A percentile compares a stretch with the other conserved stretches of the same genome.
Evolutionary conservation across 2,797 vertebrate species (phyloP).

Genomic region (Novumbra hubbsi): DNA sequence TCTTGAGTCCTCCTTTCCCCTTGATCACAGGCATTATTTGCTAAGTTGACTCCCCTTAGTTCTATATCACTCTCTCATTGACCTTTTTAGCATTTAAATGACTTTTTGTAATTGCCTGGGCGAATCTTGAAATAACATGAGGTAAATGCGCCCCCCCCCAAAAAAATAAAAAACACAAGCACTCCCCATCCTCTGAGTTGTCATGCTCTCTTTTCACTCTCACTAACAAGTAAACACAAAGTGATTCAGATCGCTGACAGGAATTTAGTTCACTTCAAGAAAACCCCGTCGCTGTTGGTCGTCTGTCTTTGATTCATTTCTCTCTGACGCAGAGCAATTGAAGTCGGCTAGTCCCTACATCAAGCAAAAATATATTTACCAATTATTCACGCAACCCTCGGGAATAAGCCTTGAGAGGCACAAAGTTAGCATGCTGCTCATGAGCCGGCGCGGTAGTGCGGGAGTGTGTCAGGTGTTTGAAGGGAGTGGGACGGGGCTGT

Average conservation of each 20-base stretch:
- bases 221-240: conserved; percentile 45
- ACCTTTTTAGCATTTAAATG: conserved; percentile 59
- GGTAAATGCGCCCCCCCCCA: conserved; percentile 24
- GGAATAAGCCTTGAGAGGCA: conserved; percentile 23
- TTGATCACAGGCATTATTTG: conserved; percentile 48
- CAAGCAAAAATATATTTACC: conserved; percentile 47
- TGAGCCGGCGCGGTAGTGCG: conserved; percentile 1
- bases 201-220: conserved; percentile 41
- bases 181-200: conserved; percentile 23
- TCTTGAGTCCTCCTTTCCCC: conserved; percentile 22
- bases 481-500: too few relatives aligned
- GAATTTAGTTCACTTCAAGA: conserved; percentile 10
- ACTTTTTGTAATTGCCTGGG: conserved; percentile 53
- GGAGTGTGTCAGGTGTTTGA: conserved; percentile 10
- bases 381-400: conserved; percentile 37
- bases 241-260: conserved; percentile 24
- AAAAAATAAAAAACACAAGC: too few relatives aligned
- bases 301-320: conserved; percentile 29
- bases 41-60: conserved; percentile 43
- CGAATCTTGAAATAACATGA: conserved; percentile 45
- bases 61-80: conserved; percentile 43
- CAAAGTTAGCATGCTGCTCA: conserved; percentile 26
- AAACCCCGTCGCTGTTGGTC: conserved; percentile 5
- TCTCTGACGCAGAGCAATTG: conserved; percentile 35
- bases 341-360: conserved; percentile 30